Conservation (phyloP, 2,888 invertebrate genomes). For the Trachelus stipa region DNA sequence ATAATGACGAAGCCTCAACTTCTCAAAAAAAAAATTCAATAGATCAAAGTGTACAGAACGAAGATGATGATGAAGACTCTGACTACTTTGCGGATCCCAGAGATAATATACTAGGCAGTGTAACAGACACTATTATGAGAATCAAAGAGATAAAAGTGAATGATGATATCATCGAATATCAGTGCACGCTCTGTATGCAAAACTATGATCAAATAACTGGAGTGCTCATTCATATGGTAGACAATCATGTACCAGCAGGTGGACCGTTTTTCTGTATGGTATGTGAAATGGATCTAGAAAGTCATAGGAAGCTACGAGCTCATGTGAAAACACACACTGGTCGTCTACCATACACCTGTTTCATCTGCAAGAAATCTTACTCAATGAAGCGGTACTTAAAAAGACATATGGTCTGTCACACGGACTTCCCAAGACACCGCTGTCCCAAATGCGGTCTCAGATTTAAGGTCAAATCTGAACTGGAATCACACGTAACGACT, state of each 20-base stretch:
- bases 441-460: constrained; percentile 58
- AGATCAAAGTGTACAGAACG: not conserved
- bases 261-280: constrained; percentile 71
- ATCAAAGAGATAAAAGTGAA: constrained; percentile 58
- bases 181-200: constrained; percentile 59
- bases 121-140: constrained; percentile 59
- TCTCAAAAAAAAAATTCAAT: not conserved
- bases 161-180: constrained; percentile 48
- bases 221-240: constrained; percentile 54
- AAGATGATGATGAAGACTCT: constrained; percentile 39
- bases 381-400: constrained; percentile 59
- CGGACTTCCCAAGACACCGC: constrained; percentile 58
- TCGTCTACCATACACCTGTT: constrained; percentile 69
- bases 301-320: constrained; percentile 69
- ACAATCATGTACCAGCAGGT: constrained; percentile 56
- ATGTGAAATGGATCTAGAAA: constrained; percentile 72
- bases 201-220: constrained; percentile 53
- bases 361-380: constrained; percentile 59
- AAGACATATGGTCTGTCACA: constrained; percentile 61
- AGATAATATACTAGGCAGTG: constrained; percentile 55
- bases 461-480: constrained; percentile 53
- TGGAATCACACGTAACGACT: constrained; percentile 49
- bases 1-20: not conserved
- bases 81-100: constrained; percentile 44
- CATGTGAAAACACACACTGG: constrained; percentile 72